Percentiles rank a stretch among this genome's conserved stretches.
Conservation (phyloP, 2,113 vertebrate genomes). For the Oncorhynchus kisutch region DNA sequence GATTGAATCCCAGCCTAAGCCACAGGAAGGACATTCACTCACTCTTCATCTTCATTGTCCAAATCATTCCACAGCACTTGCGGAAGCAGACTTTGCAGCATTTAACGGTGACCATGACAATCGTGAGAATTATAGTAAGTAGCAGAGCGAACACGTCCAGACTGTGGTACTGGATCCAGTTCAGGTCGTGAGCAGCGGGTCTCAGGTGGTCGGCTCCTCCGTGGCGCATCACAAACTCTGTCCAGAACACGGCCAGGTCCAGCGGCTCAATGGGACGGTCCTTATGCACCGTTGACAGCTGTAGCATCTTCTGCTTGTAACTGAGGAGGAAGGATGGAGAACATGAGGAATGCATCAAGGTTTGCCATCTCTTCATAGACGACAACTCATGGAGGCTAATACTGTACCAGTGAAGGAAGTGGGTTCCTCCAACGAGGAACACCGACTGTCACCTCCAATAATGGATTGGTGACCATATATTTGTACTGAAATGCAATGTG, state of each 20-base stretch:
- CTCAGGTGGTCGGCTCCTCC: slow-evolving; percentile 86
- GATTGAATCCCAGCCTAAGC: too few relatives aligned
- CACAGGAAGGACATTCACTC: slow-evolving; percentile 49
- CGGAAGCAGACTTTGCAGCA: slow-evolving; percentile 74
- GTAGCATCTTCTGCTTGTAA: slow-evolving; percentile 86
- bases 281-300: slow-evolving; percentile 80
- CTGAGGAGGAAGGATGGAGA: slow-evolving; percentile 56
- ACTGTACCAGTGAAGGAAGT: too few relatives aligned
- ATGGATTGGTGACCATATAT: too few relatives aligned
- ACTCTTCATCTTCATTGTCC: slow-evolving; percentile 61
- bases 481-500: too few relatives aligned
- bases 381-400: too few relatives aligned
- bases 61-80: slow-evolving; percentile 52
- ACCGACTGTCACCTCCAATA: too few relatives aligned
- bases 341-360: too few relatives aligned
- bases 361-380: too few relatives aligned
- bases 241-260: slow-evolving; percentile 89
- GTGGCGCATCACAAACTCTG: slow-evolving; percentile 91
- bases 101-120: slow-evolving; percentile 71
- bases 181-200: slow-evolving; percentile 82
- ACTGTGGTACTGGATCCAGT: slow-evolving; percentile 92
- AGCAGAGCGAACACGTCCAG: slow-evolving; percentile 85
- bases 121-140: slow-evolving; percentile 45
- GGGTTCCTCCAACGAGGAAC: too few relatives aligned
- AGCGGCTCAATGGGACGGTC: slow-evolving; percentile 84